A percentile compares a stretch with the other conserved stretches of the same genome.
phyloP scores from a whole-genome alignment of 2,888 invertebrate genomes.

The Bimastos eiseni region DNA sequence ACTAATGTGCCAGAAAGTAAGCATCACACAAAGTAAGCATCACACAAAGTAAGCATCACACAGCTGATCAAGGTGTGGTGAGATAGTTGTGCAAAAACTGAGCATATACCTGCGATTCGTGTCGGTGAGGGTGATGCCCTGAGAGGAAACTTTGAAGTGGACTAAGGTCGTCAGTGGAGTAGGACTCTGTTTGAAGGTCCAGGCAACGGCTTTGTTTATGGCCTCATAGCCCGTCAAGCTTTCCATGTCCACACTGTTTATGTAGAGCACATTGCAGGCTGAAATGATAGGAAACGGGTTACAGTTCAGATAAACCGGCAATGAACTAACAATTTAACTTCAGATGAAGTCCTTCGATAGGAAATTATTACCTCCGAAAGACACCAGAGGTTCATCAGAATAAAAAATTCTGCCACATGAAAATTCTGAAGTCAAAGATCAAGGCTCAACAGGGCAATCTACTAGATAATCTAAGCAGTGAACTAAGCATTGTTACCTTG shows the following conservation, averaged over 20 bases:
- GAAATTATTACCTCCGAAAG: too few species aligned
- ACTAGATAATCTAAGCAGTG: neutral
- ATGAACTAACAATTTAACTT: neutral
- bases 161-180: slow-evolving; percentile 66
- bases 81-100: neutral
- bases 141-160: slow-evolving; percentile 93
- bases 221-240: slow-evolving; percentile 96
- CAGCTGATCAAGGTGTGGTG: neutral
- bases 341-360: neutral
- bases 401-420: neutral
- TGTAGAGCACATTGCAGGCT: slow-evolving; percentile 79
- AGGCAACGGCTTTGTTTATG: slow-evolving; percentile 66
- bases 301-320: neutral
- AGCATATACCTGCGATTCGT: slow-evolving; percentile 82
- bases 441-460: neutral
- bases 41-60: too few species aligned
- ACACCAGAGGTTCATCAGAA: too few species aligned
- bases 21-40: too few species aligned
- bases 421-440: neutral
- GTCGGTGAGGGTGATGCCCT: slow-evolving; percentile 96
- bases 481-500: neutral
- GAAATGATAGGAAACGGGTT: neutral
- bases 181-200: slow-evolving; percentile 41
- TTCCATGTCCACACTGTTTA: slow-evolving; percentile 88
- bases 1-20: too few species aligned